These are phyloP conservation scores for Tokudaia tokunoshimensis DNA, from an alignment of 2,797 vertebrate genomes.

Conservation along the genomic window DNA sequence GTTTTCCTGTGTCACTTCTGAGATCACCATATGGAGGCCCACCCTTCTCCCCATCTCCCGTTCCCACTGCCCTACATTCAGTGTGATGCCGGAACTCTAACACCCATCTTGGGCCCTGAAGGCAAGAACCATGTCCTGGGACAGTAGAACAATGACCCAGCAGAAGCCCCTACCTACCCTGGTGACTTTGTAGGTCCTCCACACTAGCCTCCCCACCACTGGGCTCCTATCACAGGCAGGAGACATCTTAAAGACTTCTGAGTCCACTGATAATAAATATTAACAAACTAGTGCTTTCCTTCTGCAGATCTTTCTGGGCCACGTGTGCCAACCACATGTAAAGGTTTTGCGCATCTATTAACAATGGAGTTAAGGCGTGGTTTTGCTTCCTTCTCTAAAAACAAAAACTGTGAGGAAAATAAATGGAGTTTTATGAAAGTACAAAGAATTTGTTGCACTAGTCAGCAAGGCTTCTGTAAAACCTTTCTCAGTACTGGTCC, in stretches of 20 bases:
- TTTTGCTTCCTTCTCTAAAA: background rate
- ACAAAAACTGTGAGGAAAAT: background rate
- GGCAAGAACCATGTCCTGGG: background rate
- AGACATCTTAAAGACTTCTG: background rate
- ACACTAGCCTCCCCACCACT: background rate
- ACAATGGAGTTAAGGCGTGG: background rate
- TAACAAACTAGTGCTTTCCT: background rate
- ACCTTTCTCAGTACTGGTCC: background rate
- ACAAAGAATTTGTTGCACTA: background rate
- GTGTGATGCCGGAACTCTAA: background rate
- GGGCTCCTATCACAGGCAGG: background rate
- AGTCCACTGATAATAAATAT: background rate
- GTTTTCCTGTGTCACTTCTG: background rate
- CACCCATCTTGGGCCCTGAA: background rate
- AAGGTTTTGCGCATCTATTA: background rate
- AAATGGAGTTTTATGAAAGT: background rate
- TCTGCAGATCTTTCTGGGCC: background rate
- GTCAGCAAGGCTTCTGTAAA: background rate
- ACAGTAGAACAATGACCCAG: background rate
- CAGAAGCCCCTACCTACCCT: background rate
- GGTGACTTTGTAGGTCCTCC: background rate
- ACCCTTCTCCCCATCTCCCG: background rate
- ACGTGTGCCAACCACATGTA: rapidly evolving
- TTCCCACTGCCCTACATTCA: background rate
- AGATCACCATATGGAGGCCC: background rate